A percentile compares a stretch with the other conserved stretches of the same genome.
Evolutionary conservation across 2,888 invertebrate species (phyloP).

Genomic region (Rhodophaea formosa): DNA sequence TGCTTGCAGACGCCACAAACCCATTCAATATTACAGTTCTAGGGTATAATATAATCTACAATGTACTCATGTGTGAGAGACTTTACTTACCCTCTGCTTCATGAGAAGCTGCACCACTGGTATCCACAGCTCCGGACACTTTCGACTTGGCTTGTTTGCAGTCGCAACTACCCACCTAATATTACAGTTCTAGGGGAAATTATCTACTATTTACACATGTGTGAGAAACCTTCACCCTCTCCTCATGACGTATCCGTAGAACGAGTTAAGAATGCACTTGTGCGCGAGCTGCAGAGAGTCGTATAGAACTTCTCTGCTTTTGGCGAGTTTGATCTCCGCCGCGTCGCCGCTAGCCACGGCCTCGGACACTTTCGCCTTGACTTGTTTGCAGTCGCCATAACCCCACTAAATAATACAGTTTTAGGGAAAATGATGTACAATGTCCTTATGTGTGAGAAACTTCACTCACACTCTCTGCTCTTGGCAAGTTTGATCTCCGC

Average conservation of each 20-base stretch:
- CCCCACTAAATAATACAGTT: background rate
- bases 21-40: background rate
- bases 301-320: background rate
- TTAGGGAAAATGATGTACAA: no score
- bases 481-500: constrained; percentile 94
- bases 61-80: no score
- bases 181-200: no score
- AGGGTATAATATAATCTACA: no score
- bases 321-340: no score
- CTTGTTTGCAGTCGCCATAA: no score
- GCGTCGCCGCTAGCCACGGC: constrained; percentile 50
- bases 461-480: constrained; percentile 86
- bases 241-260: background rate
- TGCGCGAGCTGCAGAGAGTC: background rate
- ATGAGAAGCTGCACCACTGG: constrained; percentile 94
- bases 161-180: no score
- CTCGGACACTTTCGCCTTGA: background rate
- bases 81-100: constrained; percentile 87
- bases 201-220: no score
- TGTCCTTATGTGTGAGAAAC: no score
- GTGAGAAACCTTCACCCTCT: no score
- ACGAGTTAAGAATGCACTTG: background rate
- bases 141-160: constrained; percentile 94
- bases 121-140: constrained; percentile 89
- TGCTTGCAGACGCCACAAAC: no score